These are phyloP conservation scores for Vombatus ursinus DNA, from an alignment of 2,113 vertebrate species.

Conservation along the genomic window DNA sequence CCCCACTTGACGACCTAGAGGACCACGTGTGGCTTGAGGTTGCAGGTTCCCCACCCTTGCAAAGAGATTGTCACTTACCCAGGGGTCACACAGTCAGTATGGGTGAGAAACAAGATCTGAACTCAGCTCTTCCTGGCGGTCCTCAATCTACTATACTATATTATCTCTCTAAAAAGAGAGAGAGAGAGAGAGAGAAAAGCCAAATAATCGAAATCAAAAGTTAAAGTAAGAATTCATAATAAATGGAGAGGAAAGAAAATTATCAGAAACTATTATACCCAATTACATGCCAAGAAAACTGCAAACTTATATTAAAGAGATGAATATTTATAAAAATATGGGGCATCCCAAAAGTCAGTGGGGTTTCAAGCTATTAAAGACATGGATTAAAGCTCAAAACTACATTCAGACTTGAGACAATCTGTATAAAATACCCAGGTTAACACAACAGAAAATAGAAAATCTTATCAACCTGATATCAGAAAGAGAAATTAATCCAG, in stretches of 20 bases:
- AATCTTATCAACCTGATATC: neutral
- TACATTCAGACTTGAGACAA: neutral
- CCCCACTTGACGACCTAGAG: too few species aligned
- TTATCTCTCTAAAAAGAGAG: neutral
- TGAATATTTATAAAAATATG: neutral
- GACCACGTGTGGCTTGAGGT: too few species aligned
- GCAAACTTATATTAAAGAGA: neutral
- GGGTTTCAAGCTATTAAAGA: neutral
- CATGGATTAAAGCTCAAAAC: neutral
- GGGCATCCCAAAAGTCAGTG: neutral
- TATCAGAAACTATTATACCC: neutral
- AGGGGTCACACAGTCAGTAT: neutral
- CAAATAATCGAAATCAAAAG: neutral
- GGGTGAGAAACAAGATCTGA: neutral
- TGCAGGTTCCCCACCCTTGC: too few species aligned
- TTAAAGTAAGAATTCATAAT: neutral
- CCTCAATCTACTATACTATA: neutral
- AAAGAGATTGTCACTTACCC: neutral
- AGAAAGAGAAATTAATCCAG: neutral
- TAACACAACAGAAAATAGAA: neutral
- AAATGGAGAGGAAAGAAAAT: neutral
- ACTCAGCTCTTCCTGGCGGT: neutral
- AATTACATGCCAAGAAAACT: neutral
- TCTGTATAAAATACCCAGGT: neutral
- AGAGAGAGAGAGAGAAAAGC: neutral